Conservation (phyloP, 1,140 invertebrate genomes). For the Drosophila willistoni region DNA sequence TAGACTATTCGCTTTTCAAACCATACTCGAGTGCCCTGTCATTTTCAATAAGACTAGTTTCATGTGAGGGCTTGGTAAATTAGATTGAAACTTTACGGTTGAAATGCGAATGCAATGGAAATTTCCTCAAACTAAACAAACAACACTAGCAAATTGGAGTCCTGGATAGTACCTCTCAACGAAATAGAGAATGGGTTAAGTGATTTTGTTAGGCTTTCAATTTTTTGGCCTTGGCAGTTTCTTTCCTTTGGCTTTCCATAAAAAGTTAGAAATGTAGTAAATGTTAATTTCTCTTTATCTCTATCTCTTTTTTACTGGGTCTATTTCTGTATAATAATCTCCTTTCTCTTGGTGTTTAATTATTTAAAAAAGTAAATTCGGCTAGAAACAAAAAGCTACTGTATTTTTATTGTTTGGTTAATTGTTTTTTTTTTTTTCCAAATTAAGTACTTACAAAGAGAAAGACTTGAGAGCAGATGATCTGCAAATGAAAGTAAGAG, state of each 20-base stretch:
- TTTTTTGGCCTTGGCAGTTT: no score
- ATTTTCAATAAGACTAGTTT: constrained; percentile 1
- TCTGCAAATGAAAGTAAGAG: no score
- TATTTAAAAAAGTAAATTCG: background rate
- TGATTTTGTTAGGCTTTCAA: no score
- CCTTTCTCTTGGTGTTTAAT: background rate
- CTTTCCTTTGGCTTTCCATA: no score
- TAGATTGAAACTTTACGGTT: background rate
- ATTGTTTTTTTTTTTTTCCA: no score
- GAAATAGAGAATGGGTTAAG: no score
- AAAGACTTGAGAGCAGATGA: no score
- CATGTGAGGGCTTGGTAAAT: constrained; percentile 1
- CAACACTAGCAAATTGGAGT: no score
- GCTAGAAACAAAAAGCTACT: no score
- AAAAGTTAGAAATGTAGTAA: no score
- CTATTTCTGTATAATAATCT: background rate
- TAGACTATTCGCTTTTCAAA: constrained; percentile 43
- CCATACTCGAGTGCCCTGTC: background rate
- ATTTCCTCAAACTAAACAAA: background rate
- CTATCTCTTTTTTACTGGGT: background rate
- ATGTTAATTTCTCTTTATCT: background rate
- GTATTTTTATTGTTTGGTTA: background rate
- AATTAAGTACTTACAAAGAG: no score
- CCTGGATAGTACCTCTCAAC: no score
- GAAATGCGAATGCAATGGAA: background rate